phyloP scores from a whole-genome alignment of 2,797 vertebrate genomes.

The Neopelma chrysocephalum region DNA sequence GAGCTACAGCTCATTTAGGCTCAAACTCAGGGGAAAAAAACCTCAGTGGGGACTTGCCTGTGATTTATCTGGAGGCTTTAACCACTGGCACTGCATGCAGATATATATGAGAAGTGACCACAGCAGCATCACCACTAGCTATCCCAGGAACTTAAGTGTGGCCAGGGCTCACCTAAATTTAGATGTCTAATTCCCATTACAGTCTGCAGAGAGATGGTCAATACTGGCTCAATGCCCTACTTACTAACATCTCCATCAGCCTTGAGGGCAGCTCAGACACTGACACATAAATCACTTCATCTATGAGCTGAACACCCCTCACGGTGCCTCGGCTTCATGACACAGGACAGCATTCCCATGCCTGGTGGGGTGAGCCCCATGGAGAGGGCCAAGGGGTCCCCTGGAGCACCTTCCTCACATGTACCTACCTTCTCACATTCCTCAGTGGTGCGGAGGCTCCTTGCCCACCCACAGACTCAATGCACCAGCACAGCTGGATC shows the following conservation, averaged over 20 bases:
- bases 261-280: not conserved
- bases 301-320: not conserved
- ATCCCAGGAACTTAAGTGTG: not conserved
- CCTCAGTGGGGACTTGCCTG: not conserved
- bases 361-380: not conserved
- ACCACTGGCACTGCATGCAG: not conserved
- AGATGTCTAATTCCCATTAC: not conserved
- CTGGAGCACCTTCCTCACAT: not conserved
- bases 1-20: not conserved
- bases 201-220: not conserved
- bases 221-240: not conserved
- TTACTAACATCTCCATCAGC: not conserved
- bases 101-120: not conserved
- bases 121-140: not conserved
- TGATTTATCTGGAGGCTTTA: not conserved
- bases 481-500: not conserved
- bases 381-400: not conserved
- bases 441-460: not conserved
- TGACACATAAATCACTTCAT: rapidly evolving
- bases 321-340: rapidly evolving
- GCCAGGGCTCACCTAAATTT: not conserved
- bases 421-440: not conserved
- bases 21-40: not conserved
- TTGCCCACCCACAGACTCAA: not conserved
- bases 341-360: not conserved